These are phyloP conservation scores for Oxyruncus cristatus DNA, from an alignment of 2,113 vertebrate genomes.

Conservation along the genomic window DNA sequence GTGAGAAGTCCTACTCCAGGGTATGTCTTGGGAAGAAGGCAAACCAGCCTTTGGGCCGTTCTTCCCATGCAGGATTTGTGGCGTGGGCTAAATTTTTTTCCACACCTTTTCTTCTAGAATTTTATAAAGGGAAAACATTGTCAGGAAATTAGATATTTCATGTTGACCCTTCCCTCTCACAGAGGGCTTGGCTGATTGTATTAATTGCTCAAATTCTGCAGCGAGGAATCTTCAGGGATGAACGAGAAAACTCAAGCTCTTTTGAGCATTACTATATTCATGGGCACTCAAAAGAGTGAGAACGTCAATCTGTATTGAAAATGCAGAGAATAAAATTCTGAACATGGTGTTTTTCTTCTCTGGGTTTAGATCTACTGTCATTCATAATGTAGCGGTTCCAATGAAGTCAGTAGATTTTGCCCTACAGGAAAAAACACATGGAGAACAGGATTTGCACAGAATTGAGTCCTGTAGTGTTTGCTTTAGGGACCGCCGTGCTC, in stretches of 20 bases:
- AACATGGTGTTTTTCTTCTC: neutral
- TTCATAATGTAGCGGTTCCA: neutral
- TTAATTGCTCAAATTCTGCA: neutral
- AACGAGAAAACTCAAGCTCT: neutral
- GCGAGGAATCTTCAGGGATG: accelerated
- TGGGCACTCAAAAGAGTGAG: neutral
- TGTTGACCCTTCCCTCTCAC: neutral
- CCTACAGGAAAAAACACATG: neutral
- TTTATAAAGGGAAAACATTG: neutral
- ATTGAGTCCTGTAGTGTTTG: neutral
- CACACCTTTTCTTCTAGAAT: neutral
- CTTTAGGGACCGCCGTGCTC: neutral
- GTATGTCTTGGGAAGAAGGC: neutral
- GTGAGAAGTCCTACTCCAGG: neutral
- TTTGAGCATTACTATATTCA: neutral
- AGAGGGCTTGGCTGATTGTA: neutral
- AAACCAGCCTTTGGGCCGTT: neutral
- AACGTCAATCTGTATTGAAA: neutral
- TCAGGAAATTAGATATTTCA: neutral
- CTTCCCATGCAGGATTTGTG: neutral
- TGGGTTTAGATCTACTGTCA: neutral
- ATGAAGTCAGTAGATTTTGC: neutral
- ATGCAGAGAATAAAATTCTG: neutral
- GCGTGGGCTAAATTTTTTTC: neutral
- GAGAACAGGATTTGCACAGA: neutral